These are phyloP conservation scores for Monomorium pharaonis DNA, from an alignment of 1,140 invertebrate genomes.

Conservation along the genomic window DNA sequence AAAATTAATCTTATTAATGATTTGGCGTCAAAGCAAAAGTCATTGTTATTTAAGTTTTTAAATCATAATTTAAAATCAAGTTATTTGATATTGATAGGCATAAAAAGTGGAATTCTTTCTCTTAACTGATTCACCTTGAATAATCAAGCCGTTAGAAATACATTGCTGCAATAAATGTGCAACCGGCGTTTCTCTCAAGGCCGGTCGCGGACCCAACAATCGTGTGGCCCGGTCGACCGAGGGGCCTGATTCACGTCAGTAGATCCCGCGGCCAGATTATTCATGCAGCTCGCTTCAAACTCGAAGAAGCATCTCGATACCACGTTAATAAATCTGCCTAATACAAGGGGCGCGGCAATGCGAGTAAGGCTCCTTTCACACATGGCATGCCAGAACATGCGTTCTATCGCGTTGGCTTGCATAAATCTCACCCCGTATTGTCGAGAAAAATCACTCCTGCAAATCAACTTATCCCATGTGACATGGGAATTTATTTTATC, in stretches of 20 bases:
- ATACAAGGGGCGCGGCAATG: slow-evolving; percentile 66
- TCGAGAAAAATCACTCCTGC: slow-evolving; percentile 54
- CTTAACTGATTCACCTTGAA: not conserved
- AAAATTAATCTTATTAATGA: not conserved
- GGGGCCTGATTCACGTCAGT: slow-evolving; percentile 69
- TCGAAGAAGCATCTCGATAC: slow-evolving; percentile 73
- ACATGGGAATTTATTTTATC: slow-evolving; percentile 37
- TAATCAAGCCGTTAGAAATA: slow-evolving; percentile 17
- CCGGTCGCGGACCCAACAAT: slow-evolving; percentile 48
- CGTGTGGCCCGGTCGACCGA: slow-evolving; percentile 7
- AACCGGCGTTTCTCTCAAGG: slow-evolving; percentile 58
- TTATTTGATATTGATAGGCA: not conserved
- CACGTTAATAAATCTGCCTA: slow-evolving; percentile 75
- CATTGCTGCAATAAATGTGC: slow-evolving; percentile 46
- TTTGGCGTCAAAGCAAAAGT: not conserved
- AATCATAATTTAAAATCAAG: not conserved
- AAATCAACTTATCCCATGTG: slow-evolving; percentile 16
- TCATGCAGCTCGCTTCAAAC: slow-evolving; percentile 69
- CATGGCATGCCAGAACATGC: slow-evolving; percentile 5
- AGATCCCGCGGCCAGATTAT: slow-evolving; percentile 72
- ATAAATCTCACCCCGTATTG: slow-evolving; percentile 64
- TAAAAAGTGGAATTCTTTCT: not conserved
- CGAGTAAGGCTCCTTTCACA: slow-evolving; percentile 69
- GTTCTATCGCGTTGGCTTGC: slow-evolving; percentile 54
- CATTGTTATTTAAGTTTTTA: not conserved